Percentiles rank a stretch among this genome's conserved stretches.
phyloP scores from a whole-genome alignment of 1,140 invertebrate genomes.

The Aphaenogaster rudis region DNA sequence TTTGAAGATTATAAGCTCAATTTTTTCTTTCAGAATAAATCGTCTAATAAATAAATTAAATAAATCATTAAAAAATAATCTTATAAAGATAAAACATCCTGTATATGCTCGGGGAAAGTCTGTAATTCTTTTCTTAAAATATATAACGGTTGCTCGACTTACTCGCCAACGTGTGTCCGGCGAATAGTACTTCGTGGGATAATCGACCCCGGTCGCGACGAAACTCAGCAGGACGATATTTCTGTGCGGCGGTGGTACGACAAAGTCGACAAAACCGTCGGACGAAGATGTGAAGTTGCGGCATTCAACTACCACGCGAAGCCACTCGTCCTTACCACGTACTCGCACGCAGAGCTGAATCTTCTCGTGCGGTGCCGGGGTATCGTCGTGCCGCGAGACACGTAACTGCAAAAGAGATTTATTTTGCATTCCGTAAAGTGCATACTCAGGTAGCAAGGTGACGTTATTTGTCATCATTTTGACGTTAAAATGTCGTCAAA shows the following conservation, averaged over 20 bases:
- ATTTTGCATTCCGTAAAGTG: background rate
- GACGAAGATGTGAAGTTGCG: constrained; percentile 83
- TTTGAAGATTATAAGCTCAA: background rate
- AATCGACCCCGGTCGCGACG: constrained; percentile 84
- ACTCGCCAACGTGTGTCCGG: constrained; percentile 85
- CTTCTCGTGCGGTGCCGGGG: constrained; percentile 82
- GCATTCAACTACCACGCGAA: constrained; percentile 83
- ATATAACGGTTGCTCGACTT: constrained; percentile 37
- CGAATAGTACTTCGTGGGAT: constrained; percentile 85
- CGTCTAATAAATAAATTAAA: background rate
- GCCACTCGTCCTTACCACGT: constrained; percentile 83
- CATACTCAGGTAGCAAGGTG: too few relatives aligned
- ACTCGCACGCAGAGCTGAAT: constrained; percentile 84
- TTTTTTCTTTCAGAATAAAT: background rate
- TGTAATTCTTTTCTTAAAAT: background rate
- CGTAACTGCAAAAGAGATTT: constrained; percentile 75
- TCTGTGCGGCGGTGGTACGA: constrained; percentile 84
- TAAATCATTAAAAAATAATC: background rate
- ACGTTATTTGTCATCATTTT: too few relatives aligned
- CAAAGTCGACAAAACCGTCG: constrained; percentile 85
- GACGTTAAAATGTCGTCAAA: too few relatives aligned
- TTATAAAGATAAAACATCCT: background rate
- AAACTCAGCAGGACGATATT: constrained; percentile 84
- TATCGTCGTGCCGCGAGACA: constrained; percentile 82
- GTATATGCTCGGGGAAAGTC: background rate